Conservation (phyloP, 2,888 invertebrate genomes). For the Hemaris fuciformis region DNA sequence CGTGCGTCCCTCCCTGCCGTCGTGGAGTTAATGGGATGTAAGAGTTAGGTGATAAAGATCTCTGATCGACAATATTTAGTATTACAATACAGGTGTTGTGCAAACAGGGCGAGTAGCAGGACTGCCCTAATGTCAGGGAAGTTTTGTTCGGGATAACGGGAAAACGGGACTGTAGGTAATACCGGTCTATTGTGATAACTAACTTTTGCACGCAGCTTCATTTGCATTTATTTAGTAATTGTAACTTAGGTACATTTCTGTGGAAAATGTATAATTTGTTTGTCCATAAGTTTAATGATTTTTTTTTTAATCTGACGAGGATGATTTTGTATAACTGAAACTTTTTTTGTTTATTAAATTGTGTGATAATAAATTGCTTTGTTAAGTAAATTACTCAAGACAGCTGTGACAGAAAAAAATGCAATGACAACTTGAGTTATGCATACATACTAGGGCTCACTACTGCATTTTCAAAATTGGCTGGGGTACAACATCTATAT, state of each 20-base stretch:
- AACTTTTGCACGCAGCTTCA: neutral
- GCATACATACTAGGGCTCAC: too few species aligned
- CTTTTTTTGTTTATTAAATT: too few species aligned
- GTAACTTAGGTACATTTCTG: neutral
- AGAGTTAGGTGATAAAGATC: constrained; percentile 51
- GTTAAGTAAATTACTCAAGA: too few species aligned
- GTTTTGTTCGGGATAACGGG: neutral
- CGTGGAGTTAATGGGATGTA: constrained; percentile 63
- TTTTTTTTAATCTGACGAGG: too few species aligned
- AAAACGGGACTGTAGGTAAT: neutral
- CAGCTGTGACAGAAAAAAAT: too few species aligned
- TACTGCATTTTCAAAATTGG: too few species aligned
- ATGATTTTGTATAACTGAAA: neutral
- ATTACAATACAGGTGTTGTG: constrained; percentile 17
- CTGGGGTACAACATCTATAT: too few species aligned
- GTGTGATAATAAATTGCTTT: too few species aligned
- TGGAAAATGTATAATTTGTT: neutral
- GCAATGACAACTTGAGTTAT: too few species aligned
- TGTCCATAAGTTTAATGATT: neutral
- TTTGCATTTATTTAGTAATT: neutral
- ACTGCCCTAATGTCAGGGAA: neutral
- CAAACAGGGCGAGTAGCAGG: neutral
- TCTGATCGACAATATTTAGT: constrained; percentile 28
- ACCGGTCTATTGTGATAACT: neutral
- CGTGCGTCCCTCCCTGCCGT: neutral